Evolutionary conservation across 2,888 invertebrate species (phyloP), one percentile per base, ranked within the genome.

Genomic region (Junonia oenone): DNA sequence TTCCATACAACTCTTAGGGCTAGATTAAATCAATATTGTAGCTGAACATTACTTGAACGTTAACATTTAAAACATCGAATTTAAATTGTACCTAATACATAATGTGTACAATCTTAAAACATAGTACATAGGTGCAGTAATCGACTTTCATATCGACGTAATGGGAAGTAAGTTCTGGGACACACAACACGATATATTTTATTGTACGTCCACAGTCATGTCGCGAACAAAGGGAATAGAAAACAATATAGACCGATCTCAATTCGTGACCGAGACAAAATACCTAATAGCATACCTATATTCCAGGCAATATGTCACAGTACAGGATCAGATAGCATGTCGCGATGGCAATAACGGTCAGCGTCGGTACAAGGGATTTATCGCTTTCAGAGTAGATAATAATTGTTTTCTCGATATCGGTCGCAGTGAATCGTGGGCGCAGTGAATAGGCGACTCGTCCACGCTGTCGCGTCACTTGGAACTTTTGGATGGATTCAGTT

Each of bases 361-460:
- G 57, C 66, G 63, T 59, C 63, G 65, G 58, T 66, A 67, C 68
- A 67, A 67, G 65, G 70, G 74, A 83, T 83, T 83, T 83, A 84
- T 83, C 75, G 77, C 70, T 58, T 56, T 56, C 33, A 52, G 59
- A 40, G 53, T 51, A 62, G 68, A 67, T 68, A 67, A 80, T 83
- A 81, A 81, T 82, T 81, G 78, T 80, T 78, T 74, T 71, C 66
- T 68, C 66, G 72, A 76, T 79, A 75, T 71, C 70, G 68, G 67
- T 58, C 63, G 66, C 69, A 73, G 71, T 72, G 64, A 77, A 76
- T 74, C 82, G 82, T 83, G 82, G 77, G 80, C 73, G 72, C 75
- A 58, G 57, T 55, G 57, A 59, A 55, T 63, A 60, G 64, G 68
- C 60, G 53, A 58, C 59, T 64, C 58, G 63, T 66, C 64, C 71